Evolutionary conservation across 1,140 invertebrate species (phyloP), one percentile per base, ranked within the genome.

Genomic region (Kradibia gibbosae): DNA sequence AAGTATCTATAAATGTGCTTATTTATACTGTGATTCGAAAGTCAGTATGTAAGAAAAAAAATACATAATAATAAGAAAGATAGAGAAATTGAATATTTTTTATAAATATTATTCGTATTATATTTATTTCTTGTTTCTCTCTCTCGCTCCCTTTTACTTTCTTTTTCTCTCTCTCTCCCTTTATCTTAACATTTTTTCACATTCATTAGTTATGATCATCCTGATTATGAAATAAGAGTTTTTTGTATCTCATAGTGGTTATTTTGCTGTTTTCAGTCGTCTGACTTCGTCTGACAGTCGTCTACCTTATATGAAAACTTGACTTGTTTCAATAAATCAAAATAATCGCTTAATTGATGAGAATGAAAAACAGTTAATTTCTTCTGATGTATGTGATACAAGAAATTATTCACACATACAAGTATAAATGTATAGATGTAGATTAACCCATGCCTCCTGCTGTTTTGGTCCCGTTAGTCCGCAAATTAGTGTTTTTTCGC

Each of bases 401-500:
- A 8, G 20, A 17, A 20, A 11, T 36, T 67, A 67, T 8, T 39
- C 4, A 67, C 15, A 39, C 34, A 17, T 39, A 3, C 7, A 7
- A 8, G 11, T 67, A 34, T 11, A 13, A 1, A 31, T 60, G 7
- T 1, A 1, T 34, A 8, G 13, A 10, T 67, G 11, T 39, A 39
- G 62, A 67, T 17, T 89, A 91, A 85, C 86, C 88, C 86, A 91
- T 86, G 81, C 87, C 90, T 86, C 89, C 87, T 83, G 89, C 85
- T 86, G 89, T 87, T 87, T 92, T 92, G 89, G 92, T 92, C 90
- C 91, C 92, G 86, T 92, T 92, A 84, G 90, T 92, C 82, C 90
- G 88, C 83, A 92, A 85, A 87, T 92, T 92, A 82, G 89, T 89
- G 86, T 89, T 91, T 86, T 90, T 90, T 83, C 89, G 89, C 83